Evolutionary conservation across 1,140 invertebrate species (phyloP).

Genomic region (Magallana angulata): DNA sequence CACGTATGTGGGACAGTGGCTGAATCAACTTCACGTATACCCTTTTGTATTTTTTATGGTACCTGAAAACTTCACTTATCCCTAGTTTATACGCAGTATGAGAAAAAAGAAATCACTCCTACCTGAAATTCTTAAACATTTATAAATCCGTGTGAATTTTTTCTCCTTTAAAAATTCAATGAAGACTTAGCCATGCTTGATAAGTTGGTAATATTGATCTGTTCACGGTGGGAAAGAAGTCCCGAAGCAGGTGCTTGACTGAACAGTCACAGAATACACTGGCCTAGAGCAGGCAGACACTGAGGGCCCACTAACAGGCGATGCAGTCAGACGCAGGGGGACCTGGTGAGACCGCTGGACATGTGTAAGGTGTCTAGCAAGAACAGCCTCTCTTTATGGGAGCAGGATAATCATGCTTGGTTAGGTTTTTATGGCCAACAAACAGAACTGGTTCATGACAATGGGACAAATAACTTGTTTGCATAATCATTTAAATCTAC

Average conservation of each 20-base stretch:
- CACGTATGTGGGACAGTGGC: too few relatives aligned
- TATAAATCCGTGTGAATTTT: slow-evolving; percentile 18
- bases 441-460: not conserved
- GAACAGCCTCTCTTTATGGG: not conserved
- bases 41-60: too few relatives aligned
- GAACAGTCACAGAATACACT: not conserved
- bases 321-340: not conserved
- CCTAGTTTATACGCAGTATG: too few relatives aligned
- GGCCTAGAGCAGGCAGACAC: too few relatives aligned
- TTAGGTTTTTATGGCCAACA: not conserved
- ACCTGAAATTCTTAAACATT: slow-evolving; percentile 12
- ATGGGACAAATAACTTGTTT: slow-evolving; percentile 34
- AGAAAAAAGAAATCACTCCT: not conserved
- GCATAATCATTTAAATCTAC: slow-evolving; percentile 36
- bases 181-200: not conserved
- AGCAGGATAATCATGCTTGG: not conserved
- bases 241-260: not conserved
- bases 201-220: not conserved
- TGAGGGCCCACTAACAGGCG: not conserved
- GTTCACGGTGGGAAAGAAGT: slow-evolving; percentile 1
- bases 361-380: too few relatives aligned
- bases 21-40: too few relatives aligned
- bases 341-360: not conserved
- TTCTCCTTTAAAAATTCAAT: not conserved
- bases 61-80: too few relatives aligned